A percentile compares a stretch with the other conserved stretches of the same genome.
Evolutionary conservation across 1,140 invertebrate species (phyloP).

Genomic region (Hyles vespertilio): DNA sequence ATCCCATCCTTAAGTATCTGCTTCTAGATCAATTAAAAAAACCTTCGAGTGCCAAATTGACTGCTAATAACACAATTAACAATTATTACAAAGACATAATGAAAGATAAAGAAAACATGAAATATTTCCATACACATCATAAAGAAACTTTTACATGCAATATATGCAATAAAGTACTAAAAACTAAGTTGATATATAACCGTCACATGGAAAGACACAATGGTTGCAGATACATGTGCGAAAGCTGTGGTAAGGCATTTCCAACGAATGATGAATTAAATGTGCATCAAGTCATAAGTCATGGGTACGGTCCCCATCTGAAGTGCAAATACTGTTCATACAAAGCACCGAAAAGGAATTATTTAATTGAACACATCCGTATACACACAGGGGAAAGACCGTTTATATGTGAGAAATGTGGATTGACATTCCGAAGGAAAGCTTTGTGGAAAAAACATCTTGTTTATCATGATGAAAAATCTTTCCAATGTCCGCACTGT

Average conservation of each 20-base stretch:
- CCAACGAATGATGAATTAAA: constrained; percentile 35
- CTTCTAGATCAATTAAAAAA: background rate
- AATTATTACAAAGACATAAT: constrained; percentile 12
- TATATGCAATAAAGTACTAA: constrained; percentile 46
- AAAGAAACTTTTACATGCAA: constrained; percentile 32
- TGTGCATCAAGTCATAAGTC: constrained; percentile 41
- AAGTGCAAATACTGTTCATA: constrained; percentile 51
- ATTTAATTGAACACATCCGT: constrained; percentile 53
- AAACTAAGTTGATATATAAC: constrained; percentile 46
- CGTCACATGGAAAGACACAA: constrained; percentile 60
- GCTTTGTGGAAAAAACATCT: constrained; percentile 60
- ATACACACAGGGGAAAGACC: constrained; percentile 59
- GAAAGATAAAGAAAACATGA: constrained; percentile 9
- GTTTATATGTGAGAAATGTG: constrained; percentile 61
- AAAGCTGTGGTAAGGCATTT: constrained; percentile 59
- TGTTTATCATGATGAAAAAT: constrained; percentile 51
- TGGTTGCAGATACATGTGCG: constrained; percentile 51
- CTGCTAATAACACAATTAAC: background rate
- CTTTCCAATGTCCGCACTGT: constrained; percentile 49
- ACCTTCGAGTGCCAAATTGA: background rate
- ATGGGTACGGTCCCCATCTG: constrained; percentile 43
- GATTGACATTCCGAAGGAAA: constrained; percentile 52
- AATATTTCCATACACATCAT: constrained; percentile 3
- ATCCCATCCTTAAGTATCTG: too few relatives aligned
- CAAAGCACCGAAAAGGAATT: constrained; percentile 47